Evolutionary conservation across 2,888 invertebrate species (phyloP).

Genomic region (Drosophila austrosaltans): DNA sequence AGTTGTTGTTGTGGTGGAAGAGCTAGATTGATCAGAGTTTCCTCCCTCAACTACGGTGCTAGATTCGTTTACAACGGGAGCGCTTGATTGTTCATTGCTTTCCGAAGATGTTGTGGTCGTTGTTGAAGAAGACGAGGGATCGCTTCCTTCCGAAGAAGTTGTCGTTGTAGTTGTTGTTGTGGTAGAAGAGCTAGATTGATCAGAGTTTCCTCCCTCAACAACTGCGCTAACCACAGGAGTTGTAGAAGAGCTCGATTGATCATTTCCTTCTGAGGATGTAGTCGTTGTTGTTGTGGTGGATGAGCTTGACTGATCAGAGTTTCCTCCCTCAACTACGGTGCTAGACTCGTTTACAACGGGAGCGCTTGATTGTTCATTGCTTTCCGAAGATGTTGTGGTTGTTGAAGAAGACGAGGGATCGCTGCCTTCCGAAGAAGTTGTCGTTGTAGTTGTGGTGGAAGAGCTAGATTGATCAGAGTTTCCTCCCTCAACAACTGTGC

Average conservation of each 20-base stretch:
- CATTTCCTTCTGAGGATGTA: background rate
- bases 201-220: background rate
- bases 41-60: slow-evolving; percentile 11
- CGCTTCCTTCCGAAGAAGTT: slow-evolving; percentile 12
- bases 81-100: background rate
- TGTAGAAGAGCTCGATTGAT: slow-evolving; percentile 17
- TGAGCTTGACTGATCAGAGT: slow-evolving; percentile 2
- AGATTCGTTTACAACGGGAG: background rate
- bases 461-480: too few relatives aligned
- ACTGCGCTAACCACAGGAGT: slow-evolving; percentile 9
- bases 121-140: background rate
- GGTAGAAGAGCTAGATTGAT: slow-evolving; percentile 14
- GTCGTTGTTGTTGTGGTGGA: background rate
- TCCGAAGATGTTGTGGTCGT: background rate
- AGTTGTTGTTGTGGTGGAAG: too few relatives aligned
- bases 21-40: slow-evolving; percentile 1
- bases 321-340: background rate
- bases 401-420: too few relatives aligned
- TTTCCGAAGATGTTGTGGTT: too few relatives aligned
- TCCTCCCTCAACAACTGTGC: too few relatives aligned
- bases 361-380: too few relatives aligned
- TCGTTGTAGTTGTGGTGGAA: too few relatives aligned
- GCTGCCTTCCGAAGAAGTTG: too few relatives aligned
- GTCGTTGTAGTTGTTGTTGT: slow-evolving; percentile 20
- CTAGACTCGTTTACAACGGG: too few relatives aligned